Base-by-base conservation (phyloP, 2,797 vertebrate species). In the Hemibagrus guttatus region DNA sequence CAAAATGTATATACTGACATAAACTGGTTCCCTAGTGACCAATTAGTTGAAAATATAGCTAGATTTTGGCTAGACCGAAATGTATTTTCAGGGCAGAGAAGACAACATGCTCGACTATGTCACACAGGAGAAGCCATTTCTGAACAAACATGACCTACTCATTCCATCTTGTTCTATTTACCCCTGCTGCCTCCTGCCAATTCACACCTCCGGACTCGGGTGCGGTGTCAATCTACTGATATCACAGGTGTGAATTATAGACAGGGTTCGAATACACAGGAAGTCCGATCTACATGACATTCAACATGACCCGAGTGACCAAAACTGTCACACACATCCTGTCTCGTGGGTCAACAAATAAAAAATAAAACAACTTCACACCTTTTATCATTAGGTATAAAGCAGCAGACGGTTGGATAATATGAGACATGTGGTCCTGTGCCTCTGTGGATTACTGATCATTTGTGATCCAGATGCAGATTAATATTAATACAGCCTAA, bases 391-490 rank as follows among this genome's bases (percentile, higher is more conserved):
- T 54, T 52, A 63, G 75, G n/a, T 61, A 56, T 80, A 61, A 80
- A 39, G 52, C 21, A 35, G 74, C 81, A 76, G 71, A 83, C 64
- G 86, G 56, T 46, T 13, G 42, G n/a, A 54, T 74, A 71, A 84
- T 81, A 56, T n/a, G 42, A 74, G 56, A 56, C 35, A 93, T 93
- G 91, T 86, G 91, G 93, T 93, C 94, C 90, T 92, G 74, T 92
- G 93, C 94, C 56, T 94, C 93, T 95, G 96, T 96, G 96, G 94
- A 96, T 96, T 95, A 96, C 94, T 94, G 96, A 96, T 94, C 92
- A 90, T 92, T 94, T 95, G 93, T 94, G 94, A 96, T 95, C 93
- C 91, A 92, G 90, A 93, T 39, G 58, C 94, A 95, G 95, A 94
- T 94, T 92, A 94, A 95, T 95, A 95, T 96, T 96, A 95, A 94